Conservation (phyloP, 2,888 invertebrate genomes). For the Dorcus hopei region DNA sequence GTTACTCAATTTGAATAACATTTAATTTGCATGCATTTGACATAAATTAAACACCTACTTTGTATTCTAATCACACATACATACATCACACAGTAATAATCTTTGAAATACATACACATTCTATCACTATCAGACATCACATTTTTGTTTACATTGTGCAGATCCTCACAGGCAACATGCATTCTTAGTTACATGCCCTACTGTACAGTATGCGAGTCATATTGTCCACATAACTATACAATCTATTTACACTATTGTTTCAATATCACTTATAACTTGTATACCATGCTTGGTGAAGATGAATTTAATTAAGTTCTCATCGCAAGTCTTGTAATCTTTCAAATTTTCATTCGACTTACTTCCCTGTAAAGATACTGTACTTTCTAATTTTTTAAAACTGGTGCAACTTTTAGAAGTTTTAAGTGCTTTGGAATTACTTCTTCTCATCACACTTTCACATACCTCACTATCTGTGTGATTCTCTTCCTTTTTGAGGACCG, state of each 20-base stretch:
- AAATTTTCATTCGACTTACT: constrained; percentile 47
- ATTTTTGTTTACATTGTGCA: no score
- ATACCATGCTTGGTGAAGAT: constrained; percentile 76
- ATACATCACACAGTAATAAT: no score
- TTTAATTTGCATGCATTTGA: no score
- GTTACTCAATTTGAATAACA: no score
- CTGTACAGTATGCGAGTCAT: no score
- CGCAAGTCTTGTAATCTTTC: constrained; percentile 51
- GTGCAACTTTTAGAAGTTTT: constrained; percentile 45
- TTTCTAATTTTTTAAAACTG: constrained; percentile 36
- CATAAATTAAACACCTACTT: no score
- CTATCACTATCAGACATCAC: no score
- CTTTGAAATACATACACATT: no score
- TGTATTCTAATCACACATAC: no score
- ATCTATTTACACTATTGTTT: constrained; percentile 60
- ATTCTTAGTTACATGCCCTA: no score
- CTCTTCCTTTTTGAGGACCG: constrained; percentile 33
- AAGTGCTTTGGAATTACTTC: constrained; percentile 26
- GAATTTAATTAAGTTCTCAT: constrained; percentile 60
- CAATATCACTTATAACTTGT: constrained; percentile 75
- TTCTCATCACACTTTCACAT: constrained; percentile 28
- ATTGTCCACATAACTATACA: no score
- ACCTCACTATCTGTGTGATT: constrained; percentile 31
- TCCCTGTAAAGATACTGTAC: constrained; percentile 13
- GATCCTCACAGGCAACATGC: no score